Conservation (phyloP, 2,113 vertebrate species). For the Marcusenius ussheri region DNA sequence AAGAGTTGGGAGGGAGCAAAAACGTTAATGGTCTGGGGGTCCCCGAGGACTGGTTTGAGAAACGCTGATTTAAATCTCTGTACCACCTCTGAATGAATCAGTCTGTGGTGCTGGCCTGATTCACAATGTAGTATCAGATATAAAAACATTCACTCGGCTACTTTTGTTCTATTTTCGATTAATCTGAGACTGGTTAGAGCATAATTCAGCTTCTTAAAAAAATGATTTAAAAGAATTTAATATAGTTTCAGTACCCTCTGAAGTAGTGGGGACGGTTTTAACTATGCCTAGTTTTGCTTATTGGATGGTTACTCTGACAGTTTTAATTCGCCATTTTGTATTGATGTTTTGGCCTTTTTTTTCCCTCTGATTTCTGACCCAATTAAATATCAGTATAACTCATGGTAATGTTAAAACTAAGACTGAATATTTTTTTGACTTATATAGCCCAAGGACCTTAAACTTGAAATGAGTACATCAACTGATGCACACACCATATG, state of each 20-base stretch:
- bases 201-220: background rate
- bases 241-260: background rate
- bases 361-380: background rate
- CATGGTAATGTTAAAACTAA: background rate
- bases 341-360: background rate
- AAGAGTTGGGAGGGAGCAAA: background rate
- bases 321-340: background rate
- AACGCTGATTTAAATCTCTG: background rate
- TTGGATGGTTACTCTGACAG: background rate
- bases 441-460: background rate
- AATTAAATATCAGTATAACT: background rate
- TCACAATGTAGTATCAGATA: background rate
- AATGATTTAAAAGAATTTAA: background rate
- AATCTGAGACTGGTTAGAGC: background rate
- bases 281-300: background rate
- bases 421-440: background rate
- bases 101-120: background rate
- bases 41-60: background rate
- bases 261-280: background rate
- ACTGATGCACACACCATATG: too few relatives aligned
- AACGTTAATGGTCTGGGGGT: background rate
- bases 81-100: background rate
- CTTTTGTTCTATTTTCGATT: background rate
- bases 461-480: too few relatives aligned
- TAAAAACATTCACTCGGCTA: background rate